These are phyloP conservation scores for Semicossyphus pulcher DNA, from an alignment of 2,113 vertebrate genomes.

Conservation along the genomic window DNA sequence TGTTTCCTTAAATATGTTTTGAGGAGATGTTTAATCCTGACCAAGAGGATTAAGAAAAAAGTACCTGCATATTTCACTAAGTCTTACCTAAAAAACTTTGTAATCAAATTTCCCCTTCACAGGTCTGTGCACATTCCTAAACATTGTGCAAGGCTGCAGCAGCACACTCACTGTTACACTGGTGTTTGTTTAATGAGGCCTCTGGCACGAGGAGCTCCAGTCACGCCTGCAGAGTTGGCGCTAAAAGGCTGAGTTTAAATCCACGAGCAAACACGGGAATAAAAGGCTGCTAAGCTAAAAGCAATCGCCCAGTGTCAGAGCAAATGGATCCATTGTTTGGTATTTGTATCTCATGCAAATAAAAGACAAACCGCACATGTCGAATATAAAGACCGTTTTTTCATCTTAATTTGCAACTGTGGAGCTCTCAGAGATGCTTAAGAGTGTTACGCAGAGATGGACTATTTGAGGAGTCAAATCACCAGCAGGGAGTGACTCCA, in stretches of 20 bases:
- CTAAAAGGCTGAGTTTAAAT: conserved; percentile 31
- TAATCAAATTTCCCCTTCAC: background rate
- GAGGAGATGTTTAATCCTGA: too few relatives aligned
- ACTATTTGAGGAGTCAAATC: background rate
- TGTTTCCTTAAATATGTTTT: too few relatives aligned
- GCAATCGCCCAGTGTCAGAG: conserved; percentile 17
- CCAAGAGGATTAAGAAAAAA: too few relatives aligned
- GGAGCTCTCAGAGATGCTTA: background rate
- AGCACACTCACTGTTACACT: background rate
- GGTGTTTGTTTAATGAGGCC: conserved; percentile 24
- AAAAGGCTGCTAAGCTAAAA: conserved; percentile 18
- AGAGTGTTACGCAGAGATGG: background rate
- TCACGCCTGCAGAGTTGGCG: background rate
- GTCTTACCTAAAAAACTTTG: too few relatives aligned
- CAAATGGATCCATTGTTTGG: background rate
- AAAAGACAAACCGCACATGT: background rate
- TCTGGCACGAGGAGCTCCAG: conserved; percentile 24
- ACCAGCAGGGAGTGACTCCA: too few relatives aligned
- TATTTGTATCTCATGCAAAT: background rate
- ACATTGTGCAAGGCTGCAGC: conserved; percentile 16
- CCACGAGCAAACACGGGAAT: conserved; percentile 36
- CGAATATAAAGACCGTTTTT: background rate
- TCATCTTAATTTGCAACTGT: background rate
- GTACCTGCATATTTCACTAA: too few relatives aligned
- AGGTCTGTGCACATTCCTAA: conserved; percentile 28